Base-by-base conservation (phyloP, 2,113 vertebrate genomes). In the Gadus macrocephalus region DNA sequence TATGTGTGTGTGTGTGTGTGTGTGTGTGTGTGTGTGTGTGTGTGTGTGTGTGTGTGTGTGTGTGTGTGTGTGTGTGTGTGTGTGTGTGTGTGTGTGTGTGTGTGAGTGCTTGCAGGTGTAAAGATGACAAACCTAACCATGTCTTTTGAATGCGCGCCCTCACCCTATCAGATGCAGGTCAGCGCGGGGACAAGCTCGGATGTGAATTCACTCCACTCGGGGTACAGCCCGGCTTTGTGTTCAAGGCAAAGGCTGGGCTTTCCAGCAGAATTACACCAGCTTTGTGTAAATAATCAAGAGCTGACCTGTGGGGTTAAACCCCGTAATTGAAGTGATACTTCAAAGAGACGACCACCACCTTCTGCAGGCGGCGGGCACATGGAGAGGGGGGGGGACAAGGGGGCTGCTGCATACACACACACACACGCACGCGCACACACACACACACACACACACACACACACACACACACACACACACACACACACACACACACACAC, bases 321-420 rank as follows among this genome's bases (percentile, higher is more conserved):
- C 94, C 87, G 90, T 98, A 96, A 98, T 98, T 98, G 95, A 95
- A 96, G 93, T 93, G 94, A 95, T 96, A 95, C 97, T 98, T 98
- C 95, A 99, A 98, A 99, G 96, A 90, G 91, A 92, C 88, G 89
- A 92, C 91, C 92, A 91, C 92, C 93, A 96, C 93, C 95, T 96
- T 94, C 91, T 93, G 92, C 86, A 79, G 84, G 90, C 83, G 12
- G 31, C 5, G 31, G 31, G 31, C 31, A 35, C 58, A 35, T 4
- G 31, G 31, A 35, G 90, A 27, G 63, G 3, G 60, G 31, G 31
- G 28, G 31, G 31, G 31, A 7, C 31, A 35, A 7, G 31, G 31
- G 31, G 31, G 31, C 31, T 61, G 17, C 2, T 4, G 11, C 38
- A 42, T 11, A 42, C 38, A 42, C 38, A 42, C 38, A 42, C 38